Conservation (phyloP, 2,113 vertebrate species). For the Gymnorhina tibicen region DNA sequence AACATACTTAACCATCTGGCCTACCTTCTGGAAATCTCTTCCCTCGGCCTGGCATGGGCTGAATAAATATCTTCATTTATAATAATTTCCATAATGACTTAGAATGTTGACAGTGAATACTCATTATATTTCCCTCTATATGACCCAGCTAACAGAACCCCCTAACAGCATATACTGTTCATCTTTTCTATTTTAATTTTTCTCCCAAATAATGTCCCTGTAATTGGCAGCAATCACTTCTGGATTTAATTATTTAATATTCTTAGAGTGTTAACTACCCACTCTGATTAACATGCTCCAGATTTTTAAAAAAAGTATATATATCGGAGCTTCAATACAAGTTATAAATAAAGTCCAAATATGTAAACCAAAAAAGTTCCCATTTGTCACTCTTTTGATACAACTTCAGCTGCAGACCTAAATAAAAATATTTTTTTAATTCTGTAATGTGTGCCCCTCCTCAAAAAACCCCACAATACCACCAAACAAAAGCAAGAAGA, state of each 20-base stretch:
- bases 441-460: rapidly evolving
- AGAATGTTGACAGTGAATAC: neutral
- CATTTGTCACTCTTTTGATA: neutral
- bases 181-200: neutral
- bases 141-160: neutral
- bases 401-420: neutral
- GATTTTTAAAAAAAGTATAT: neutral
- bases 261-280: neutral
- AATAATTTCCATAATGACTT: constrained; percentile 22
- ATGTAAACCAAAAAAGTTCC: neutral
- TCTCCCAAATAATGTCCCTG: neutral
- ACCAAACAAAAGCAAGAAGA: neutral
- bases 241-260: neutral
- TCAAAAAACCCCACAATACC: neutral
- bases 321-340: neutral
- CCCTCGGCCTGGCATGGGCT: neutral
- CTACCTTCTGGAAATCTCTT: constrained; percentile 54
- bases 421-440: neutral
- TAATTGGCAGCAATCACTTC: neutral
- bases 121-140: neutral
- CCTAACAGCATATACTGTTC: neutral
- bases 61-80: constrained; percentile 41
- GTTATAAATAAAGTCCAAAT: neutral
- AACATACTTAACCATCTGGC: constrained; percentile 41
- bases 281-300: neutral